Evolutionary conservation across 2,113 vertebrate genomes (phyloP).

Genomic region (Hippocampus guttulatus): DNA sequence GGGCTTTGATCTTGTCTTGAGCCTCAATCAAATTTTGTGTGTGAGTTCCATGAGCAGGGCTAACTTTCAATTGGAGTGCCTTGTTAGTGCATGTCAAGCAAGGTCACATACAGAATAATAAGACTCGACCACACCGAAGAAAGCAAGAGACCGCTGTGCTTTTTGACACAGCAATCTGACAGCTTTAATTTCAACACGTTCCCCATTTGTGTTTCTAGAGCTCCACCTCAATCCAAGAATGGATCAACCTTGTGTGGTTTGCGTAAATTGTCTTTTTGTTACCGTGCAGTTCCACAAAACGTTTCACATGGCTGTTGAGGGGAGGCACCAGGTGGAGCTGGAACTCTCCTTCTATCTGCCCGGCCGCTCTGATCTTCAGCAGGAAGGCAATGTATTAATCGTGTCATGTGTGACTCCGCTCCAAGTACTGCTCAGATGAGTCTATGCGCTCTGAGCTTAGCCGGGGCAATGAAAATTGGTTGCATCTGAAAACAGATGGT

Average conservation of each 20-base stretch:
- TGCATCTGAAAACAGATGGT: slow-evolving; percentile 48
- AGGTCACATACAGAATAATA: no score
- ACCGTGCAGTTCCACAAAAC: slow-evolving; percentile 18
- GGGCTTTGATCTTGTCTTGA: slow-evolving; percentile 45
- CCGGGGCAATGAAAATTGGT: slow-evolving; percentile 15
- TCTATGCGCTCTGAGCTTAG: slow-evolving; percentile 38
- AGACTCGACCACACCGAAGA: no score
- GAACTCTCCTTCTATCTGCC: slow-evolving; percentile 7
- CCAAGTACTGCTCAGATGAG: slow-evolving; percentile 40
- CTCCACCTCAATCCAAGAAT: slow-evolving; percentile 29
- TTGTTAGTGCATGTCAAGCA: slow-evolving; percentile 62
- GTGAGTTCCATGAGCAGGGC: slow-evolving; percentile 24
- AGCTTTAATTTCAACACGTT: slow-evolving; percentile 17
- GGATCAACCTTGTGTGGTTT: slow-evolving; percentile 20
- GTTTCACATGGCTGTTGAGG: slow-evolving; percentile 3
- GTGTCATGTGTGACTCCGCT: slow-evolving; percentile 34
- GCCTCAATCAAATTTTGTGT: slow-evolving; percentile 26
- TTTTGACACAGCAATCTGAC: slow-evolving; percentile 30
- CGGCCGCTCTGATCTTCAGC: slow-evolving; percentile 28
- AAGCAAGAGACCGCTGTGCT: no score
- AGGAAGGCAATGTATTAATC: slow-evolving; percentile 30
- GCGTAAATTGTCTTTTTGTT: slow-evolving; percentile 13
- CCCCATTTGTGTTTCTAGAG: slow-evolving; percentile 38
- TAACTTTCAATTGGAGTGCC: slow-evolving; percentile 26
- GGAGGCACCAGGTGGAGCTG: slow-evolving; percentile 23